A percentile compares a stretch with the other conserved stretches of the same genome.
Conservation (phyloP, 2,113 vertebrate genomes). For the Dipodomys ordii region DNA sequence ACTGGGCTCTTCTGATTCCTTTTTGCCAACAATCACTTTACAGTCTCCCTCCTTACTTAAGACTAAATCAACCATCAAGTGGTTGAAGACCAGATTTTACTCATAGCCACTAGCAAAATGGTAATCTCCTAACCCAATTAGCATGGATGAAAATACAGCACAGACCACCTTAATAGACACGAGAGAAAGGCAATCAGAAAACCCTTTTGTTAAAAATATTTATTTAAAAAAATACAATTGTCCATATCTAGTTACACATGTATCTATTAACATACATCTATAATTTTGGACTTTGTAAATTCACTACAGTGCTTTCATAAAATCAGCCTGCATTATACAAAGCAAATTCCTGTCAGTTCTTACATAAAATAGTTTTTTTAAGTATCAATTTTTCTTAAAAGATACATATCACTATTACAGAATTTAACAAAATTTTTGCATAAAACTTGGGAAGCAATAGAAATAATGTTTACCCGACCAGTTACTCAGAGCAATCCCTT, state of each 20-base stretch:
- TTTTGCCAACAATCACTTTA: conserved; percentile 11
- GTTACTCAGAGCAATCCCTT: conserved; percentile 82
- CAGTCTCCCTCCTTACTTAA: background rate
- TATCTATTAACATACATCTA: conserved; percentile 85
- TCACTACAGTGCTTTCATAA: conserved; percentile 86
- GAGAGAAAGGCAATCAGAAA: conserved; percentile 28
- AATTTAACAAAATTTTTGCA: conserved; percentile 80
- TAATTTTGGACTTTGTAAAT: conserved; percentile 83
- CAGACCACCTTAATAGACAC: background rate
- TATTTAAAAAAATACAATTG: conserved; percentile 92
- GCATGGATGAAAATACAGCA: background rate
- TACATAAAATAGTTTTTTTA: conserved; percentile 85
- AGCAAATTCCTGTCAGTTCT: conserved; percentile 87
- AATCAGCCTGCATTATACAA: conserved; percentile 87
- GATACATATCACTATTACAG: conserved; percentile 78
- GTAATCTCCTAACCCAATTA: background rate
- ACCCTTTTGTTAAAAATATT: conserved; percentile 90
- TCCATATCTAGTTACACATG: conserved; percentile 87
- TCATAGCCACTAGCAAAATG: background rate
- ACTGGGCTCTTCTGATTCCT: background rate
- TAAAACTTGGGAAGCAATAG: conserved; percentile 84
- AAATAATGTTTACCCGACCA: conserved; percentile 81
- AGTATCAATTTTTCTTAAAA: conserved; percentile 79
- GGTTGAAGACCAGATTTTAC: background rate
- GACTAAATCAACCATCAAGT: background rate